These are phyloP conservation scores for Lepeophtheirus nordmannii DNA, from an alignment of 2,888 invertebrate genomes.

Conservation along the genomic window DNA sequence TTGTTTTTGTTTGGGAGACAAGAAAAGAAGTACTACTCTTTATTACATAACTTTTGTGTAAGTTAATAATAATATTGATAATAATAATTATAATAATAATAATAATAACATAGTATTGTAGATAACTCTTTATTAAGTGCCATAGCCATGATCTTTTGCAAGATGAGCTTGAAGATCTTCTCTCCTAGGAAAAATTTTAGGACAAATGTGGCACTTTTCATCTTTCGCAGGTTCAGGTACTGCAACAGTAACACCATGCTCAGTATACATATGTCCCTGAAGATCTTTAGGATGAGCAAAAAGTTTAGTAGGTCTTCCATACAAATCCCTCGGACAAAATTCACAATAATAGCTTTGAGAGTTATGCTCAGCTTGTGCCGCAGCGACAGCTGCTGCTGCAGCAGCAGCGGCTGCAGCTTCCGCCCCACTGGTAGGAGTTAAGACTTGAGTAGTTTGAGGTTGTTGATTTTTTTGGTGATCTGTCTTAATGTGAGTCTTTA, in stretches of 20 bases:
- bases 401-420: not conserved
- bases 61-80: not conserved
- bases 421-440: not conserved
- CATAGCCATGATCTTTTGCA: constrained; percentile 1
- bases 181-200: not conserved
- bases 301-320: not conserved
- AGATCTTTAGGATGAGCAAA: constrained; percentile 1
- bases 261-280: not conserved
- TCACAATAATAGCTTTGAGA: constrained; percentile 1
- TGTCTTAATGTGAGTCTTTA: not conserved
- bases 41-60: constrained; percentile 1
- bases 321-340: not conserved
- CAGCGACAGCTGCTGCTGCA: not conserved
- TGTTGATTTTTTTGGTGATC: not conserved
- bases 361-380: not conserved
- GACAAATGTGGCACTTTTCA: constrained; percentile 5
- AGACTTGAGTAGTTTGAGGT: not conserved
- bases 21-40: not conserved
- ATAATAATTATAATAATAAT: not conserved
- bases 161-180: not conserved
- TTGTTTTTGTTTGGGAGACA: not conserved
- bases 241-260: not conserved
- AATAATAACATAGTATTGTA: not conserved
- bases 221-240: not conserved
- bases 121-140: not conserved